Evolutionary conservation across 2,113 vertebrate species (phyloP).

Genomic region (Electrona antarctica): DNA sequence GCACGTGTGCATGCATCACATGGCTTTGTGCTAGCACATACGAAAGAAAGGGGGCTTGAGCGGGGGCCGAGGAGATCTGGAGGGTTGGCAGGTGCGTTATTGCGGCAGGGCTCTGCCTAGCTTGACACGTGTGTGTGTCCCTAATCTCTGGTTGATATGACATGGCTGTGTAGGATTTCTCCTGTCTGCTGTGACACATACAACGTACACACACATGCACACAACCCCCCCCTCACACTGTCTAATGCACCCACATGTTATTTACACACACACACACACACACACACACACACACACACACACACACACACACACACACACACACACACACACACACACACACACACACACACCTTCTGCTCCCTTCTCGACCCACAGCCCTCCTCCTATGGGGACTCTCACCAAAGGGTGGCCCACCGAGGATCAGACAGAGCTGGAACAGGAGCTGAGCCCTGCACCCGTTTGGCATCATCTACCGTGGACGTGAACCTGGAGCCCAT

Average conservation of each 20-base stretch:
- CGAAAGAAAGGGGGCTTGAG: slow-evolving; percentile 37
- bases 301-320: not conserved
- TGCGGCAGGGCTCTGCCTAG: slow-evolving; percentile 65
- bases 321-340: not conserved
- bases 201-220: slow-evolving; percentile 7
- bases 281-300: not conserved
- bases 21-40: slow-evolving; percentile 21
- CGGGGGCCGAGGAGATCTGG: slow-evolving; percentile 65
- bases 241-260: slow-evolving; percentile 36
- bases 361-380: not conserved
- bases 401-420: not conserved
- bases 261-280: slow-evolving; percentile 16
- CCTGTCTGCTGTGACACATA: slow-evolving; percentile 62
- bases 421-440: not conserved
- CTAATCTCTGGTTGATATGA: slow-evolving; percentile 78
- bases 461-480: not conserved
- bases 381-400: not conserved
- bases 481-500: not conserved
- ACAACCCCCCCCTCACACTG: slow-evolving; percentile 25
- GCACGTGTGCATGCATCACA: not conserved
- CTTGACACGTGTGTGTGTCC: slow-evolving; percentile 74
- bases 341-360: not conserved
- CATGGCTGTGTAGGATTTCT: slow-evolving; percentile 72
- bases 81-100: slow-evolving; percentile 78
- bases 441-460: not conserved